Base-by-base conservation (phyloP, 2,888 invertebrate species). In the Synanthedon formicaeformis region DNA sequence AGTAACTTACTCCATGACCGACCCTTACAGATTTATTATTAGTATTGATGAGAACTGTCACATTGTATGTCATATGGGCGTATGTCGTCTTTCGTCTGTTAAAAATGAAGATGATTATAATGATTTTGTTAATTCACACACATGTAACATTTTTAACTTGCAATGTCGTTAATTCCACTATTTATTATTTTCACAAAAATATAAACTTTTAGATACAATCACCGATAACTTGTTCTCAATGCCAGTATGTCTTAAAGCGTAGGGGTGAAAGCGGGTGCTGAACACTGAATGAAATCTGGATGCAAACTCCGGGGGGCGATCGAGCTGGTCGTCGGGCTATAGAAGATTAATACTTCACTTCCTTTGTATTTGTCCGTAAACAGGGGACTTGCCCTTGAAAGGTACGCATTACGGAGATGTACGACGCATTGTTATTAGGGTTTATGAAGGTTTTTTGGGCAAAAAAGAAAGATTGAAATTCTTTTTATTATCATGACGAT, bases 281-380 rank as follows among this genome's bases (percentile, higher is more conserved):
- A 48, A 71, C 56, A 57, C 55, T 57, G 59, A 58, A 55, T 56
- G 54, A 69, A 81, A 78, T 74, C 76, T 75, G 76, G 73, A 73
- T 79, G 77, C 77, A 77, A 80, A 74, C 80, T 76, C 74, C 75
- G 67, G 78, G 82, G 85, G 83, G 75, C 72, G 71, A 62, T 60
- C 54, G 57, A 61, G 57, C 60, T 71, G 73, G 72, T 73, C 72
- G 72, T 71, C 73, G 67, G 64, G 70, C 75, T 73, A 78, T 77
- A 71, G 74, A 85, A 85, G 85, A 85, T 85, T 84, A 85, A 85
- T 85, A 81, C 84, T 75, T 63, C 64, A 71, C 70, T 66, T 77
- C 75, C 77, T 75, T 82, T 82, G 78, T 81, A 69, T 71, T 68
- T 66, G 58, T 59, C 69, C 64, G 65, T 72, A 75, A 76, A 74